Base-by-base conservation (phyloP, 1,140 invertebrate genomes). In the Pteromalus puparum region DNA sequence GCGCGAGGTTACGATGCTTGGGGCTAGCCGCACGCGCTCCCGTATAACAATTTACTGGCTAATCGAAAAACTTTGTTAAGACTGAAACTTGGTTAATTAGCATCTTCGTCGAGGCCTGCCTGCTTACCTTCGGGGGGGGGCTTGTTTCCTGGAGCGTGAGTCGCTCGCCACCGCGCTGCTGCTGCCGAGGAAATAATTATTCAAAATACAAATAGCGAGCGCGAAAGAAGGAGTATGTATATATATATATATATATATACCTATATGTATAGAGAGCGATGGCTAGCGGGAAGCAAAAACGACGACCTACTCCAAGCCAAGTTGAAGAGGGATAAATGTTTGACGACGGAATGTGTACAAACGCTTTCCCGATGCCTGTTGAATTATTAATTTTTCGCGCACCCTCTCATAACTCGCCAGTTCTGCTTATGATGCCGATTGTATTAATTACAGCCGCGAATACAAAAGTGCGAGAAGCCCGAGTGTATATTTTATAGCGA, bases 1-100 rank as follows among this genome's bases (percentile, higher is more conserved):
- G 46, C 42, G 70, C 42, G 83, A 46, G 53, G 53, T 5, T 61
- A 5, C 30, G 53, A 61, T 7, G 53, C 53, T 61, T 21, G 21
- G 53, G 53, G 53, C 53, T 61, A 61, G 53, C 53, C 21, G 53
- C 86, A 87, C 86, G 87, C 87, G 30, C 30, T 34, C 30, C 88
- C 87, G 83, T 89, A 89, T 88, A 91, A 91, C 89, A 91, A 91
- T 91, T 89, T 90, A 90, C 89, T 78, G 88, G 89, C 87, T 91
- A 92, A 90, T 91, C 90, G 90, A 91, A 91, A 92, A 92, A 92
- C 89, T 91, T 91, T 90, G 87, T 90, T 89, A 91, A 90, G 88
- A 88, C 85, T 85, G 86, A 89, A 92, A 92, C 90, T 92, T 90
- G 88, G 88, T 90, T 92, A 91, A 91, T 92, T 91, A 91, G 89